These are phyloP conservation scores for Brienomyrus brachyistius DNA, from an alignment of 2,113 vertebrate species.

Conservation along the genomic window DNA sequence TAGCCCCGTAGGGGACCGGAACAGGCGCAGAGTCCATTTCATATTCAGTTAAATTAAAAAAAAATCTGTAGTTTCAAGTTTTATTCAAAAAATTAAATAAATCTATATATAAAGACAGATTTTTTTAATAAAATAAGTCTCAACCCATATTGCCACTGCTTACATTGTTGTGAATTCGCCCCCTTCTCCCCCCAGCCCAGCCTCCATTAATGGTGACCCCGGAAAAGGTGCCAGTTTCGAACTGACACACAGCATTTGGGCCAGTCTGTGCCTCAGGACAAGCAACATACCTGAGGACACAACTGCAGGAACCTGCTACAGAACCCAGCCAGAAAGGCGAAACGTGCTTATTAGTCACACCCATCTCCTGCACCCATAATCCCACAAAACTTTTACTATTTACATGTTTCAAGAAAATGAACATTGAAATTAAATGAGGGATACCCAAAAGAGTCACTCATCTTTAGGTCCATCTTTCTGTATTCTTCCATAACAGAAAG, in stretches of 20 bases:
- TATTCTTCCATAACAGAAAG: background rate
- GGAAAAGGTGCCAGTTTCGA: background rate
- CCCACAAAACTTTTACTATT: conserved; percentile 18
- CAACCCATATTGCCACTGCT: conserved; percentile 26
- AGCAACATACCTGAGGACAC: background rate
- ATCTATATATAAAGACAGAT: conserved; percentile 26
- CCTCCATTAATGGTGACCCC: background rate
- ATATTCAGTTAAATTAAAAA: conserved; percentile 42
- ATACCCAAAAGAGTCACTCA: background rate
- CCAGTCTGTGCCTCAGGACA: background rate
- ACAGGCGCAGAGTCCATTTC: conserved; percentile 63
- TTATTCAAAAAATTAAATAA: conserved; percentile 26
- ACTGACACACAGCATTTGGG: background rate
- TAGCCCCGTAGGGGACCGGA: conserved; percentile 47
- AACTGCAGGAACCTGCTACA: background rate
- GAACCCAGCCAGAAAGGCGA: background rate
- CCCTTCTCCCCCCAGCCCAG: background rate
- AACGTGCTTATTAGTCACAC: background rate
- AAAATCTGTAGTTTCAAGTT: conserved; percentile 25
- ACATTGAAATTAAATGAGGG: background rate
- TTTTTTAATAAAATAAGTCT: conserved; percentile 28
- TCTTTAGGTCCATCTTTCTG: background rate
- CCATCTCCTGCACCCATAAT: background rate
- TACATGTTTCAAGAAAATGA: conserved; percentile 37
- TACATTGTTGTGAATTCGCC: background rate